Percentiles rank a stretch among this genome's conserved stretches.
These are phyloP conservation scores for Mya arenaria DNA, from an alignment of 1,140 invertebrate genomes.

Conservation along the genomic window DNA sequence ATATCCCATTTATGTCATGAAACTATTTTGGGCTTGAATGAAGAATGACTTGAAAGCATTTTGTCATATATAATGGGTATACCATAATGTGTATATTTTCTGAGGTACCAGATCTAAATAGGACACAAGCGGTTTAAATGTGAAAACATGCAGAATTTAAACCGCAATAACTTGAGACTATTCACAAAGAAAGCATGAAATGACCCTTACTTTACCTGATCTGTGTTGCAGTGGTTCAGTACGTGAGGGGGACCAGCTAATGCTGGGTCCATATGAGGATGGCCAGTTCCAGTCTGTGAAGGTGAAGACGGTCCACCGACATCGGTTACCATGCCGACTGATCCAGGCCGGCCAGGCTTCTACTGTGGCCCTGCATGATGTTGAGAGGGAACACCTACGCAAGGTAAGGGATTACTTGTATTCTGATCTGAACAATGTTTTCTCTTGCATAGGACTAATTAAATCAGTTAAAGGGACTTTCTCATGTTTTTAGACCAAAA, in stretches of 20 bases:
- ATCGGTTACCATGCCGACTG: conserved; percentile 92
- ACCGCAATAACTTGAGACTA: too few species aligned
- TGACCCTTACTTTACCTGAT: too few species aligned
- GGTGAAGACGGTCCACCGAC: conserved; percentile 93
- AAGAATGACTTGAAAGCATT: not conserved
- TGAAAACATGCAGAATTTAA: too few species aligned
- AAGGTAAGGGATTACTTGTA: conserved; percentile 86
- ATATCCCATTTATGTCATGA: too few species aligned
- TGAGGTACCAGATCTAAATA: not conserved
- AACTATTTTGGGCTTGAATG: too few species aligned
- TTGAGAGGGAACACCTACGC: conserved; percentile 83
- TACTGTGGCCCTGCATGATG: conserved; percentile 88
- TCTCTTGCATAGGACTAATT: too few species aligned
- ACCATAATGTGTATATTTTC: not conserved
- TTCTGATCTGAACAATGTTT: too few species aligned
- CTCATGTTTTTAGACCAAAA: too few species aligned
- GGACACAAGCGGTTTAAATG: not conserved
- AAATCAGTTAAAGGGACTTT: too few species aligned
- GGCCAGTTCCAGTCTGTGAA: conserved; percentile 90
- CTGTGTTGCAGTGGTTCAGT: conserved; percentile 89
- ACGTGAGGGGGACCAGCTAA: conserved; percentile 89
- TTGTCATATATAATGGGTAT: not conserved
- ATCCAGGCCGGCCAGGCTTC: conserved; percentile 96
- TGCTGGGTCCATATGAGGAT: conserved; percentile 91
- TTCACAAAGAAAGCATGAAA: too few species aligned